phyloP scores from a whole-genome alignment of 2,888 invertebrate species.

The Troides oblongomaculatus region DNA sequence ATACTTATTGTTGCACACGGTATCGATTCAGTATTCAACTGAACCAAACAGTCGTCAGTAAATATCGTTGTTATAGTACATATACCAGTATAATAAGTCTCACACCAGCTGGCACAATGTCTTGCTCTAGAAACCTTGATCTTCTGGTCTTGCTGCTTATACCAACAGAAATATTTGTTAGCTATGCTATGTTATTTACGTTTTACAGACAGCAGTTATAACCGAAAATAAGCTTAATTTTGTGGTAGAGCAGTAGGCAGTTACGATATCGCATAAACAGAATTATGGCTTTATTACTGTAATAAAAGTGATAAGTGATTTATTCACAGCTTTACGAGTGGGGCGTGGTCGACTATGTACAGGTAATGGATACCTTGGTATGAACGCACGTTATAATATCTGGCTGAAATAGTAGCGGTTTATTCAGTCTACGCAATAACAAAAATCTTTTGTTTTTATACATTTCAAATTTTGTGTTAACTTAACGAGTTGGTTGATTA shows the following conservation, averaged over 20 bases:
- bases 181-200: slow-evolving; percentile 9
- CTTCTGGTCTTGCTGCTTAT: too few relatives aligned
- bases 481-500: too few relatives aligned
- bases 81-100: too few relatives aligned
- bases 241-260: slow-evolving; percentile 31
- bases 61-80: too few relatives aligned
- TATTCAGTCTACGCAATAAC: neutral
- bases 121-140: too few relatives aligned
- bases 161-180: neutral
- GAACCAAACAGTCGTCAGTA: too few relatives aligned
- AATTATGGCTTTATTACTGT: slow-evolving; percentile 49
- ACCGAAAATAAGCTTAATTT: slow-evolving; percentile 23
- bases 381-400: neutral
- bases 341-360: slow-evolving; percentile 14
- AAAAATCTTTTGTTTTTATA: neutral
- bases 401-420: neutral
- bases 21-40: too few relatives aligned
- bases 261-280: slow-evolving; percentile 39
- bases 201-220: slow-evolving; percentile 15
- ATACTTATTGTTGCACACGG: too few relatives aligned
- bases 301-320: slow-evolving; percentile 59
- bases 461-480: neutral
- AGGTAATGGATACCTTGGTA: neutral
- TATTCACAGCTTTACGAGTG: slow-evolving; percentile 47
- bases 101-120: too few relatives aligned